Evolutionary conservation across 2,797 vertebrate species (phyloP).

Genomic region (Momotus momota): DNA sequence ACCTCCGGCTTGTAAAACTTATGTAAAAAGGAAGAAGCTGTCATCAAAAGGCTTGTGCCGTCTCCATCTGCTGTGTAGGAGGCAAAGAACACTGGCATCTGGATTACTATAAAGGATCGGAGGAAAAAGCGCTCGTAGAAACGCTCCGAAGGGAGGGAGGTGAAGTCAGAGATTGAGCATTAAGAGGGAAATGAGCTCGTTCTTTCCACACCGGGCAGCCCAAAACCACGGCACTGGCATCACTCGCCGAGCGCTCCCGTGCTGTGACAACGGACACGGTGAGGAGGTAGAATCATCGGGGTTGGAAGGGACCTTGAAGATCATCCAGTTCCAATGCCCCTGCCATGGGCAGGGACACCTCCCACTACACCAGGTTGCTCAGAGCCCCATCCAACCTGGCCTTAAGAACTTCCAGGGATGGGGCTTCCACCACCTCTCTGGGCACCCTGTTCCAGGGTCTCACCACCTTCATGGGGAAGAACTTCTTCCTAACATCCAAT

Average conservation of each 20-base stretch:
- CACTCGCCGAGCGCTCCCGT: neutral
- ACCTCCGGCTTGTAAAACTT: conserved; percentile 32
- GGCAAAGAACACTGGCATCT: conserved; percentile 59
- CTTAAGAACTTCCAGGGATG: too few relatives aligned
- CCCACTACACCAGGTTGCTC: too few relatives aligned
- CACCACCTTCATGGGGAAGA: too few relatives aligned
- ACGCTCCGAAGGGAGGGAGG: conserved; percentile 21
- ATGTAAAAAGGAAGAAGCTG: conserved; percentile 31
- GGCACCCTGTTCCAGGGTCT: too few relatives aligned
- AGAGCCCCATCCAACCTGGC: too few relatives aligned
- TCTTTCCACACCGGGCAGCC: neutral
- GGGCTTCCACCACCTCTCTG: too few relatives aligned
- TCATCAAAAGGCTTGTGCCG: conserved; percentile 57
- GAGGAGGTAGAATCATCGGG: neutral
- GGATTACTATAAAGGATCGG: conserved; percentile 46
- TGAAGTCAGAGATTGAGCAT: conserved; percentile 38
- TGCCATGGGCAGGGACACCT: too few relatives aligned
- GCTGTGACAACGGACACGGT: neutral
- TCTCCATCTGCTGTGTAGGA: conserved; percentile 69
- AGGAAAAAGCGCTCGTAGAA: neutral
- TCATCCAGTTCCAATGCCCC: too few relatives aligned
- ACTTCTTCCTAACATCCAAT: too few relatives aligned
- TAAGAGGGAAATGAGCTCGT: neutral
- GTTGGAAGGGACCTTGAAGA: too few relatives aligned
- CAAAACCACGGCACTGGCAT: neutral